Evolutionary conservation across 2,797 vertebrate genomes (phyloP).

Genomic region (Leucoraja ocellata): DNA sequence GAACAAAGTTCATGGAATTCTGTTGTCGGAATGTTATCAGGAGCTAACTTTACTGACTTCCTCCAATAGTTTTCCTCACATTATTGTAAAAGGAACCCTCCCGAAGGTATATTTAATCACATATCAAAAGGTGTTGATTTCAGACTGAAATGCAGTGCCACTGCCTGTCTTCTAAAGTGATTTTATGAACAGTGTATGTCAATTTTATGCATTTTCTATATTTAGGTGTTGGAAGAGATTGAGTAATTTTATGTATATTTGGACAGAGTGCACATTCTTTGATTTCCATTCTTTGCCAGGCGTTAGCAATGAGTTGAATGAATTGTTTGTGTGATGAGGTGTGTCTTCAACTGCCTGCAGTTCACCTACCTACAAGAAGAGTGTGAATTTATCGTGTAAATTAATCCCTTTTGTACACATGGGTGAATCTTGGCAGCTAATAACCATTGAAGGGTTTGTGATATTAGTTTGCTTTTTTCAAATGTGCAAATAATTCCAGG

Average conservation of each 20-base stretch:
- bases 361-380: neutral
- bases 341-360: too few species aligned
- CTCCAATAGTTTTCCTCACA: neutral
- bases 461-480: neutral
- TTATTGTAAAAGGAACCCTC: neutral
- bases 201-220: neutral
- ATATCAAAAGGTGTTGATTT: neutral
- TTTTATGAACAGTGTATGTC: neutral
- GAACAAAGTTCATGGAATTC: constrained; percentile 20
- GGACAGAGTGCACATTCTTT: neutral
- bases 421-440: neutral
- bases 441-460: neutral
- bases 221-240: neutral
- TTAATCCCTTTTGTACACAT: neutral
- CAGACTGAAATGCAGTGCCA: neutral
- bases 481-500: neutral
- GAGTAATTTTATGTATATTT: neutral
- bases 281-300: neutral
- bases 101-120: neutral
- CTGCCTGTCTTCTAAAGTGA: neutral
- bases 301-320: neutral
- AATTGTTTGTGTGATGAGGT: neutral
- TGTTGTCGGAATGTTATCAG: neutral
- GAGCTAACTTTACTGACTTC: neutral
- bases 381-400: neutral